Evolutionary conservation across 2,797 vertebrate species (phyloP), one percentile per base, ranked within the genome.

Genomic region (Siniperca scherzeri): DNA sequence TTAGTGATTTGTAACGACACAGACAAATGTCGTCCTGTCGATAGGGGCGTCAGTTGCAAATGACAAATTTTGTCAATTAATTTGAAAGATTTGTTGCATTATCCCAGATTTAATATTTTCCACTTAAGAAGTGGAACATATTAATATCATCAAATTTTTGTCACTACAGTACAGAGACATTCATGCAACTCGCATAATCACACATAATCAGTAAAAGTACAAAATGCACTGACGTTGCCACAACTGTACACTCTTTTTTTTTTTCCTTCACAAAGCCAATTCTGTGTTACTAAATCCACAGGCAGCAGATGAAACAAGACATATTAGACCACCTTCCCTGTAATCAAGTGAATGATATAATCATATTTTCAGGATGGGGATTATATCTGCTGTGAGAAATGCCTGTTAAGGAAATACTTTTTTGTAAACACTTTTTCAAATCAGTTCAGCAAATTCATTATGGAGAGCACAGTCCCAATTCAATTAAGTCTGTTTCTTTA

Each of bases 361-460:
- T 65, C 69, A 70, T 16, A 22, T 25, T n/a, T 74, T 78, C 10
- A 57, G 12, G 13, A 38, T 2, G 42, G 13, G 52, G 38, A 59
- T 44, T 12, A 46, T 17, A 75, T 40, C 27, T 50, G 65, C 59
- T 38, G 30, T 30, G 30, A 59, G 40, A 69, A 68, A 14, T 40
- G 46, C 16, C 40, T 71, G 7, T 75, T 71, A 74, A 61, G 40
- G 40, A 67, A 64, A 53, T 52, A 36, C 40, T 55, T 42, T 59
- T 65, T 22, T 60, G 17, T 52, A 77, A 77, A 74, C 73, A 76
- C 69, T 52, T 76, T 50, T 76, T 50, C 3, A 30, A 70, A 70
- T 80, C 69, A 77, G 38, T 64, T 60, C 40, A 21, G 21, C 33
- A 57, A 69, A 65, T 19, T 70, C 69, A 52, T 70, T 56, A 67